Evolutionary conservation across 2,888 invertebrate species (phyloP).

Genomic region (Plagiodera versicolora): DNA sequence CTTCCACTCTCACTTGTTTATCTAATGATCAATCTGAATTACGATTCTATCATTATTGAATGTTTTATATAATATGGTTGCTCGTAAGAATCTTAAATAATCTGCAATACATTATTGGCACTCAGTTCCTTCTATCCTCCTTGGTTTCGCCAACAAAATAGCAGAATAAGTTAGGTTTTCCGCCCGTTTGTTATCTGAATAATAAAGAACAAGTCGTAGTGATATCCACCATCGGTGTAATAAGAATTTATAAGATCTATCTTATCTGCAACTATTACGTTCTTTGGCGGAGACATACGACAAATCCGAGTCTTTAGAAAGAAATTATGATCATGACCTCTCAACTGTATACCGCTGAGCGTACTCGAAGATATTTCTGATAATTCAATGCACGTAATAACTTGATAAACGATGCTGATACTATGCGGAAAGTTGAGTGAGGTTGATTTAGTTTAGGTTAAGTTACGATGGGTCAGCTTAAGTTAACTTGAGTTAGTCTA

Average conservation of each 20-base stretch:
- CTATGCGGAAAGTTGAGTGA: too few relatives aligned
- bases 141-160: conserved; percentile 9
- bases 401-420: too few relatives aligned
- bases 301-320: conserved; percentile 31
- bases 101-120: too few relatives aligned
- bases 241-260: conserved; percentile 32
- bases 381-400: too few relatives aligned
- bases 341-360: conserved; percentile 18
- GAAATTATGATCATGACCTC: conserved; percentile 31
- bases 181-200: conserved; percentile 23
- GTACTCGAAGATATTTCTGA: background rate
- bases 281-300: conserved; percentile 28
- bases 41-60: too few relatives aligned
- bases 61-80: too few relatives aligned
- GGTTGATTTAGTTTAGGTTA: too few relatives aligned
- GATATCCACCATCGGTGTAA: conserved; percentile 26
- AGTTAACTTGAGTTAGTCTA: too few relatives aligned
- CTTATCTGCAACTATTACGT: conserved; percentile 30
- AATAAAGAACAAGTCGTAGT: conserved; percentile 29
- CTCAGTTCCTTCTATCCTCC: background rate
- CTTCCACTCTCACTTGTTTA: too few relatives aligned
- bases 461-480: too few relatives aligned
- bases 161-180: conserved; percentile 10
- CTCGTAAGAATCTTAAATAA: too few relatives aligned
- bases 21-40: too few relatives aligned